Base-by-base conservation (phyloP, 2,888 invertebrate genomes). In the Drosophila niveifrons region DNA sequence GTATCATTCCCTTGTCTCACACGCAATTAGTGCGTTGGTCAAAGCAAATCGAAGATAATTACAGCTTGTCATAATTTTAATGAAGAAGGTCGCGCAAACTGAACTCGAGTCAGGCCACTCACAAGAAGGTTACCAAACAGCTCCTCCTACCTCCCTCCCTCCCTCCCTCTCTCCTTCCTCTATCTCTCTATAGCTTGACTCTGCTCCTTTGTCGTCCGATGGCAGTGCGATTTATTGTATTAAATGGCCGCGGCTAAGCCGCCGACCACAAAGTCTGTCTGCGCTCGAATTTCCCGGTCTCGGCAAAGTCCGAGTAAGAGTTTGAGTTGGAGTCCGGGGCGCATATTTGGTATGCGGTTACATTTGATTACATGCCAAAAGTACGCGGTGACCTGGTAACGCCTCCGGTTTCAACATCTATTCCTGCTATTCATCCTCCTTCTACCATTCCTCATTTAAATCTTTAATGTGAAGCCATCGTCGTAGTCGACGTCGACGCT, bases 11-110 rank as follows among this genome's bases (percentile, higher is more conserved):
- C 46, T 51, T 50, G 55, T 69, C 77, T 76, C 68, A 64, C 82
- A 79, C 88, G 89, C 88, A 89, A 89, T 89, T 88, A 88, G 80
- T 82, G 80, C 86, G 80, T 74, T 64, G 84, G 80, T 80, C 80
- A 88, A 88, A 88, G 85, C 85, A 89, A 86, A 89, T 86, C 85
- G 89, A 85, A 89, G 85, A 89, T 86, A 86, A 86, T 86, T 86
- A 86, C 85, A 80, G 88, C 89, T 89, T 86, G 89, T 86, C 85
- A 86, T 89, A 86, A 85, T 84, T 86, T 89, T 89, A 86, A 89
- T 86, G 85, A 89, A 82, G 89, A 89, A 86, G 85, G 89, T 86
- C 85, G 78, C 56, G 31, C 55, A 76, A 76, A 48, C 63, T 63
- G 71, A 83, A 77, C 88, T 70, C 72, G 46, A 63, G 48, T 55